These are phyloP conservation scores for Drosophila athabasca DNA, from an alignment of 1,140 invertebrate species.

Conservation along the genomic window DNA sequence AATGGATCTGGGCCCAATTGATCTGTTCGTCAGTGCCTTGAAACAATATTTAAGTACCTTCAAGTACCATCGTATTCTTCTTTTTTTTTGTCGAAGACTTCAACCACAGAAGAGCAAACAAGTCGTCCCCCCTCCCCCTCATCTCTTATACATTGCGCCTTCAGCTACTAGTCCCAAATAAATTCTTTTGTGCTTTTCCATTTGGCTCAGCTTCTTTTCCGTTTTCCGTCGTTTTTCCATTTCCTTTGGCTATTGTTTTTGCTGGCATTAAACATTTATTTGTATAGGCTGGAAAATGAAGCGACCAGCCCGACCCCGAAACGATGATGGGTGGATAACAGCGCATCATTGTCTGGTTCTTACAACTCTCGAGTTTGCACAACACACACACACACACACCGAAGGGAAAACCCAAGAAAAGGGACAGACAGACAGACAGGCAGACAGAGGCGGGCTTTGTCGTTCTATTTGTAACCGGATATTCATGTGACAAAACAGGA, in stretches of 20 bases:
- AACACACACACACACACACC: neutral
- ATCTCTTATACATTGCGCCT: too few relatives aligned
- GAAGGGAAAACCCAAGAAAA: constrained; percentile 1
- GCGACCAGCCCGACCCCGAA: constrained; percentile 26
- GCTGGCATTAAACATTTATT: constrained; percentile 46
- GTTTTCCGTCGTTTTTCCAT: neutral
- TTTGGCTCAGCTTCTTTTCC: neutral
- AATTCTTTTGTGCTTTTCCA: too few relatives aligned
- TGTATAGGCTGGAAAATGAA: constrained; percentile 63
- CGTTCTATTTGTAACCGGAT: constrained; percentile 54
- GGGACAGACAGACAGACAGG: neutral
- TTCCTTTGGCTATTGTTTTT: constrained; percentile 11
- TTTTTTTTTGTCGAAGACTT: too few relatives aligned
- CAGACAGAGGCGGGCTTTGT: neutral
- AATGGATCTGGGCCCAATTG: too few relatives aligned
- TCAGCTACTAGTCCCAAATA: too few relatives aligned
- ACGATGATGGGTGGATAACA: constrained; percentile 5
- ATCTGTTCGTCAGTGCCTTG: too few relatives aligned
- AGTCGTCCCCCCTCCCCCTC: too few relatives aligned
- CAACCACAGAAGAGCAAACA: too few relatives aligned
- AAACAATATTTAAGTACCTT: too few relatives aligned
- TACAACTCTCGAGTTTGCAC: constrained; percentile 1
- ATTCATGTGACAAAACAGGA: constrained; percentile 47
- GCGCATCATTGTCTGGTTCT: too few relatives aligned
- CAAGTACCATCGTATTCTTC: too few relatives aligned